Conservation (phyloP, 2,797 vertebrate species). For the Rhyacichthys aspro region DNA sequence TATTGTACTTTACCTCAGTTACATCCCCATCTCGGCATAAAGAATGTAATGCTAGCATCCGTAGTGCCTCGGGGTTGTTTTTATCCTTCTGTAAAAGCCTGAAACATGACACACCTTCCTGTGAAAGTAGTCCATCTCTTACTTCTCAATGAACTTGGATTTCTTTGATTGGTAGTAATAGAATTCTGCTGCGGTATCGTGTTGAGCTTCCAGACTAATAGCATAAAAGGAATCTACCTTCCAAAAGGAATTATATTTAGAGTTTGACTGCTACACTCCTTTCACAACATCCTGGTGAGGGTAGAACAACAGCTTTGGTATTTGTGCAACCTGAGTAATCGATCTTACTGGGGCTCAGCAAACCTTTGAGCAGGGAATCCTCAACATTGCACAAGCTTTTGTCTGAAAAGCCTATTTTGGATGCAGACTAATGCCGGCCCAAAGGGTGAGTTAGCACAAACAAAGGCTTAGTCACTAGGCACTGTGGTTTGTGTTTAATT, state of each 20-base stretch:
- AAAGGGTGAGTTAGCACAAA: constrained; percentile 49
- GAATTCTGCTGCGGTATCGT: constrained; percentile 34
- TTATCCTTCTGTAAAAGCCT: constrained; percentile 90
- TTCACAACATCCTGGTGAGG: constrained; percentile 21
- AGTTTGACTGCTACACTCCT: constrained; percentile 13
- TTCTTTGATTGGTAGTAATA: constrained; percentile 50
- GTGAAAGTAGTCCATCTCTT: constrained; percentile 45
- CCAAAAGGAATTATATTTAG: constrained; percentile 29
- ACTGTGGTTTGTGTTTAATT: constrained; percentile 60
- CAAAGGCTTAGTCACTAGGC: constrained; percentile 67
- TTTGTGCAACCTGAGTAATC: constrained; percentile 37
- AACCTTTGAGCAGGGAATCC: constrained; percentile 39
- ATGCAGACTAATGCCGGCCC: constrained; percentile 55
- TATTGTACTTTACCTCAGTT: constrained; percentile 83
- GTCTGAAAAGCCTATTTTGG: constrained; percentile 60
- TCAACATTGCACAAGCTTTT: constrained; percentile 45
- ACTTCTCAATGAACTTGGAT: constrained; percentile 47
- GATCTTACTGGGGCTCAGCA: constrained; percentile 32
- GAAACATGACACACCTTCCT: constrained; percentile 60
- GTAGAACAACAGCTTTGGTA: constrained; percentile 11
- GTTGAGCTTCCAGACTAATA: constrained; percentile 40
- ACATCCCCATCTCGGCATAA: constrained; percentile 91
- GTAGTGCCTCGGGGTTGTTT: constrained; percentile 89
- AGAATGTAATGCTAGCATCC: constrained; percentile 88
- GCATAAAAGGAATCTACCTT: constrained; percentile 28